phyloP scores from a whole-genome alignment of 2,888 invertebrate species.

The Drosophila anomelani region DNA sequence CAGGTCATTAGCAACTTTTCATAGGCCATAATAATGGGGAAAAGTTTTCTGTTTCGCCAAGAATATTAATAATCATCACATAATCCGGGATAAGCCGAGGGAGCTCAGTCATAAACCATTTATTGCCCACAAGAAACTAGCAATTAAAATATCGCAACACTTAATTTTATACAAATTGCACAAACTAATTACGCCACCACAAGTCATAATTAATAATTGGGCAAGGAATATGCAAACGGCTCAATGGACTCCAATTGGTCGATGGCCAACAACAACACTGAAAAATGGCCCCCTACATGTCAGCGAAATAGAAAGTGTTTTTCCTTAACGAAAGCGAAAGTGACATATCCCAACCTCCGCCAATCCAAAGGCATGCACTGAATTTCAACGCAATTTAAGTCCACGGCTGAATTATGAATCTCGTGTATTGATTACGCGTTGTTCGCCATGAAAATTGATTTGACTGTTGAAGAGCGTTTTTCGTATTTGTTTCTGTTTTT shows the following conservation, averaged over 20 bases:
- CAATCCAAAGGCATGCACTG: slow-evolving; percentile 57
- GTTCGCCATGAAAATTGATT: slow-evolving; percentile 56
- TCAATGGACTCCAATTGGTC: slow-evolving; percentile 12
- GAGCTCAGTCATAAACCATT: slow-evolving; percentile 36
- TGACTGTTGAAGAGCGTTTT: slow-evolving; percentile 44
- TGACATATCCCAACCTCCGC: slow-evolving; percentile 34
- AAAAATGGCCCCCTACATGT: slow-evolving; percentile 32
- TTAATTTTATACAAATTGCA: slow-evolving; percentile 64
- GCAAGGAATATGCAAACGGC: slow-evolving; percentile 13
- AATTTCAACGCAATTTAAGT: slow-evolving; percentile 54
- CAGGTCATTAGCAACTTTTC: slow-evolving; percentile 16
- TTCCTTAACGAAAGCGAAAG: slow-evolving; percentile 74
- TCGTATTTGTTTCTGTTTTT: neutral
- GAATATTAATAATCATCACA: neutral
- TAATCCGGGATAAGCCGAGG: neutral
- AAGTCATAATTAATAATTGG: slow-evolving; percentile 63
- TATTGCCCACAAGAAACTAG: slow-evolving; percentile 49
- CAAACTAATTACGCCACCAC: slow-evolving; percentile 45
- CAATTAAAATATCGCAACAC: slow-evolving; percentile 39
- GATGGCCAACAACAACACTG: slow-evolving; percentile 4
- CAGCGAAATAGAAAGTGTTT: slow-evolving; percentile 74
- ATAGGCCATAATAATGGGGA: slow-evolving; percentile 13
- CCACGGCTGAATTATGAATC: slow-evolving; percentile 68
- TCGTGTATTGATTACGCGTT: slow-evolving; percentile 66
- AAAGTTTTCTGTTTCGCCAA: neutral